Percentiles rank a stretch among this genome's conserved stretches.
Evolutionary conservation across 2,888 invertebrate genomes (phyloP).

Genomic region (Nymphalis urticae): DNA sequence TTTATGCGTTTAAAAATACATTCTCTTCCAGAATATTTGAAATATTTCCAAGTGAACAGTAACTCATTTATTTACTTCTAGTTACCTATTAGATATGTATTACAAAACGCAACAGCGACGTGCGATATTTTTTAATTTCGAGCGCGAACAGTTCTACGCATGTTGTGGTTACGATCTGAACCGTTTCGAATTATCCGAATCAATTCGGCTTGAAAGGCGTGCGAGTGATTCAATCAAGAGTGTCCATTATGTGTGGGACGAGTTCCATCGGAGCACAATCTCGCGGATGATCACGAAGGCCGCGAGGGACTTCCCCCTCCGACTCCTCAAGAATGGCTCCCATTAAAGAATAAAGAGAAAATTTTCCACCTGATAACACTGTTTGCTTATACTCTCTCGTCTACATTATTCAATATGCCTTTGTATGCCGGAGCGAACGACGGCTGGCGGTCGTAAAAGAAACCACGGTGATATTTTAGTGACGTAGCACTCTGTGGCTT

Average conservation of each 20-base stretch:
- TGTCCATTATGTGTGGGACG: slow-evolving; percentile 63
- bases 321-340: slow-evolving; percentile 53
- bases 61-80: too few species aligned
- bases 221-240: slow-evolving; percentile 65
- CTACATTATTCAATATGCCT: slow-evolving; percentile 10
- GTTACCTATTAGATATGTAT: too few species aligned
- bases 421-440: neutral
- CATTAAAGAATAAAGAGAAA: slow-evolving; percentile 62
- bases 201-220: slow-evolving; percentile 62
- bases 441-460: slow-evolving; percentile 8
- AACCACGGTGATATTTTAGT: slow-evolving; percentile 6
- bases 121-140: slow-evolving; percentile 2
- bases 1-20: too few species aligned
- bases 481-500: slow-evolving; percentile 11
- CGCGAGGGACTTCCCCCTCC: slow-evolving; percentile 27
- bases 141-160: neutral
- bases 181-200: slow-evolving; percentile 39
- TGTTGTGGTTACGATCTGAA: slow-evolving; percentile 2
- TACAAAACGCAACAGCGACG: neutral
- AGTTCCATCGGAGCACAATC: slow-evolving; percentile 60
- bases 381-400: slow-evolving; percentile 9
- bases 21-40: too few species aligned
- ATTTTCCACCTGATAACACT: slow-evolving; percentile 15
- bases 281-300: slow-evolving; percentile 52
- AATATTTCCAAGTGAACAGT: too few species aligned